These are phyloP conservation scores for Cacoxenus indagator DNA, from an alignment of 2,888 invertebrate species.

Conservation along the genomic window DNA sequence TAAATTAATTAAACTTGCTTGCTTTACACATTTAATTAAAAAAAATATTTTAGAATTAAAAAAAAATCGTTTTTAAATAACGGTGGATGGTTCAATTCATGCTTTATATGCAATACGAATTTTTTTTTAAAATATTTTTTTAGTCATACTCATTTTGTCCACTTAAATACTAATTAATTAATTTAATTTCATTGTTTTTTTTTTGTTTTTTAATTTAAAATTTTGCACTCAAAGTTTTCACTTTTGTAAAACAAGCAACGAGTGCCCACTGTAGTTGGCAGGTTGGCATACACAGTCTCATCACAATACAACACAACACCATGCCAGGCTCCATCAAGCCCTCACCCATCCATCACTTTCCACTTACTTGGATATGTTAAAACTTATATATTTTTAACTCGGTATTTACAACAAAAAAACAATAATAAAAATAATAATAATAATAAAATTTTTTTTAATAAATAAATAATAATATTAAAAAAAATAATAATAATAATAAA, in stretches of 20 bases:
- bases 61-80: slow-evolving; percentile 51
- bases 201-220: not conserved
- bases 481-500: too few relatives aligned
- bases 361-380: not conserved
- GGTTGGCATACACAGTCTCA: not conserved
- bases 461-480: too few relatives aligned
- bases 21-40: not conserved
- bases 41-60: slow-evolving; percentile 14
- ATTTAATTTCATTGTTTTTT: not conserved
- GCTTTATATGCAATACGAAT: slow-evolving; percentile 49
- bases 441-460: slow-evolving; percentile 23
- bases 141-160: not conserved
- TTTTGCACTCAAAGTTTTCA: not conserved
- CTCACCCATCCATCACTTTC: not conserved
- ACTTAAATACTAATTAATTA: not conserved
- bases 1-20: not conserved
- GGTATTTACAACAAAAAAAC: slow-evolving; percentile 22
- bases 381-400: not conserved
- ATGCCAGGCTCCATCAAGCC: not conserved
- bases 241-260: not conserved
- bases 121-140: slow-evolving; percentile 38
- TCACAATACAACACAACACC: not conserved
- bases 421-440: slow-evolving; percentile 32
- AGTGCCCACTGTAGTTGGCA: slow-evolving; percentile 8
- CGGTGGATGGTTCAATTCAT: slow-evolving; percentile 67